Evolutionary conservation across 1,140 invertebrate genomes (phyloP).

Genomic region (Limonius californicus): DNA sequence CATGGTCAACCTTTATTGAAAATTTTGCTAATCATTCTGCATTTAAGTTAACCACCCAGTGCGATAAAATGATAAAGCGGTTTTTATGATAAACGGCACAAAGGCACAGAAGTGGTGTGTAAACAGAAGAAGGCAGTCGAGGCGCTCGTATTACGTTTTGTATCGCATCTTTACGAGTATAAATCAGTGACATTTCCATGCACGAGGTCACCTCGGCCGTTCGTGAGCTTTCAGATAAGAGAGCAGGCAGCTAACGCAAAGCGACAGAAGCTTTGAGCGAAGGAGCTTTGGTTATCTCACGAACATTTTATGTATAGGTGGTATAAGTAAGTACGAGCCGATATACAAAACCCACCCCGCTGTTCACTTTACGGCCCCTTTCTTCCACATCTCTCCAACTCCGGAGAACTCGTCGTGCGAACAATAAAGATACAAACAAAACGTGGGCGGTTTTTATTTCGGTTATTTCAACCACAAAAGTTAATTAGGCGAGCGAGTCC

Average conservation of each 20-base stretch:
- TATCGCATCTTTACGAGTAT: slow-evolving; percentile 13
- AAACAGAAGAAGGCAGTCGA: too few species aligned
- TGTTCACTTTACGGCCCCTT: background rate
- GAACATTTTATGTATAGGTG: slow-evolving; percentile 3
- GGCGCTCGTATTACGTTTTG: background rate
- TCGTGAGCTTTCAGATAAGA: slow-evolving; percentile 16
- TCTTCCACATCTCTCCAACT: background rate
- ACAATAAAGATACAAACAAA: slow-evolving; percentile 5
- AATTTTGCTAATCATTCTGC: too few species aligned
- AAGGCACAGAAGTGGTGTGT: too few species aligned
- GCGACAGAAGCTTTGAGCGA: slow-evolving; percentile 9
- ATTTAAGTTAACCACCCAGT: too few species aligned
- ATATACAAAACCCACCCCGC: background rate
- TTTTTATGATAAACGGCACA: too few species aligned
- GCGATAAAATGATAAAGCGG: too few species aligned
- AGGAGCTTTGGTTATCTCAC: slow-evolving; percentile 15
- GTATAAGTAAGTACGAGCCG: background rate
- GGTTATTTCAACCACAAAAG: slow-evolving; percentile 6
- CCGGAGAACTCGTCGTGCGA: background rate
- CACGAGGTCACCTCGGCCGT: slow-evolving; percentile 1
- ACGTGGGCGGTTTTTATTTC: slow-evolving; percentile 5
- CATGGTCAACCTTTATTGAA: too few species aligned
- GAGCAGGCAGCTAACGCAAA: slow-evolving; percentile 9
- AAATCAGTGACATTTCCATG: slow-evolving; percentile 11
- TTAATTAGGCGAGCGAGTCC: slow-evolving; percentile 1